Evolutionary conservation across 2,113 vertebrate genomes (phyloP), one percentile per base, ranked within the genome.

Genomic region (Pycnonotus jocosus): DNA sequence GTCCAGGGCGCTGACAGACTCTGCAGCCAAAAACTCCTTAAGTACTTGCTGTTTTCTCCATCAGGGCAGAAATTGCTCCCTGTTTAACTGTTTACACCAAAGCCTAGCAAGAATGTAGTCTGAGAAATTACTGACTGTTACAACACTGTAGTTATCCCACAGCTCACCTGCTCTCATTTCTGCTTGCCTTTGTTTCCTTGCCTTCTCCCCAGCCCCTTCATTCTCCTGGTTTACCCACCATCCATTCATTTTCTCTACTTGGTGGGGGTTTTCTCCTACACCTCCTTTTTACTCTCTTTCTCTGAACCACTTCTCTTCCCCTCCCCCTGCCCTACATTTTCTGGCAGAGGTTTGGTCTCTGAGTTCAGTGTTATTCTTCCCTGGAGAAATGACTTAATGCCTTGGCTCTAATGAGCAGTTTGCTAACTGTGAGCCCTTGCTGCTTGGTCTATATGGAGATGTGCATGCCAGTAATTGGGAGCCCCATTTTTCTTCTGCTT

Each of bases 351-450:
- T 87, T 82, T 93, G 93, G 93, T 65, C 88, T 97, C 88, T 91
- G 77, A 96, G 78, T 92, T 97, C 91, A 95, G 77, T 85, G 97
- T 97, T 95, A 98, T 94, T 79, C 51, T 73, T 91, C 97, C 96
- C 94, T 81, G 56, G 96, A 97, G 97, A 97, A 96, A 98, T 98
- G 96, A 98, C 96, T 97, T 97, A 97, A 96, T 96, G 76, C 89
- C 89, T 97, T 98, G 97, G 96, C 96, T 97, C 76, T 93, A 94
- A 92, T 60, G 84, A 97, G 89, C 35, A 90, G 73, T 94, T 96
- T 93, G 91, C 94, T 84, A 94, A 91, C 81, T 77, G 84, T 53
- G 82, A 91, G 71, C 86, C 95, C 91, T 96, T 93, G 92, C 93
- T 93, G 73, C 85, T 96, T 70, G 92, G 94, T 94, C 96, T 95